phyloP scores from a whole-genome alignment of 2,888 invertebrate species.

The Campopleginae sp. region DNA sequence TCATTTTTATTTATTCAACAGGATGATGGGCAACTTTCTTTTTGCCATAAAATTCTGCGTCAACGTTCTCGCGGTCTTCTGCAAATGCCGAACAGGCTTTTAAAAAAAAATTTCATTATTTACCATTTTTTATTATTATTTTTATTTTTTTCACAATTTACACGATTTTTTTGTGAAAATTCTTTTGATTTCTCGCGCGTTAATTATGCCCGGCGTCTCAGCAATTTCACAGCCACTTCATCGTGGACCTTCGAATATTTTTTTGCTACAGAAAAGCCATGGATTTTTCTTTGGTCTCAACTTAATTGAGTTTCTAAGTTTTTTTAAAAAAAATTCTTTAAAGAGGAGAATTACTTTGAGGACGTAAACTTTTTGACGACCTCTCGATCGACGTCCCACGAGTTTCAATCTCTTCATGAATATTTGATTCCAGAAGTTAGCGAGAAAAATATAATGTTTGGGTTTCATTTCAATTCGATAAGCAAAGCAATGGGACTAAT shows the following conservation, averaged over 20 bases:
- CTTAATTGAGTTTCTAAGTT: not conserved
- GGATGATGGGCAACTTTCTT: not conserved
- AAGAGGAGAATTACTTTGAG: not conserved
- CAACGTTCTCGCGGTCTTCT: no score
- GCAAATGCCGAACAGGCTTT: no score
- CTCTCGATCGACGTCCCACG: not conserved
- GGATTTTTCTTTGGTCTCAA: not conserved
- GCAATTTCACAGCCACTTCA: not conserved
- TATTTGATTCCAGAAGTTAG: not conserved
- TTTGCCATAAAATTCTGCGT: no score
- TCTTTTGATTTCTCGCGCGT: not conserved
- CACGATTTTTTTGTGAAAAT: slow-evolving; percentile 12
- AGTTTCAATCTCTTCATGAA: not conserved
- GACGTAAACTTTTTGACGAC: not conserved
- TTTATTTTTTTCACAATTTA: not conserved
- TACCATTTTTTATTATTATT: no score
- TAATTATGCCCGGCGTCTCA: not conserved
- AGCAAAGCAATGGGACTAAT: not conserved
- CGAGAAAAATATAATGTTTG: not conserved
- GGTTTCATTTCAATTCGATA: not conserved
- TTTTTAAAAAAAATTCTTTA: not conserved
- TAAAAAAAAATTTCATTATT: no score
- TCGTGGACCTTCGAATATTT: not conserved
- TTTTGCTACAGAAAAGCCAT: not conserved
- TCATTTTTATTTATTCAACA: not conserved